Evolutionary conservation across 2,888 invertebrate genomes (phyloP), one percentile per base, ranked within the genome.

Genomic region (Chloroclystis v-ata): DNA sequence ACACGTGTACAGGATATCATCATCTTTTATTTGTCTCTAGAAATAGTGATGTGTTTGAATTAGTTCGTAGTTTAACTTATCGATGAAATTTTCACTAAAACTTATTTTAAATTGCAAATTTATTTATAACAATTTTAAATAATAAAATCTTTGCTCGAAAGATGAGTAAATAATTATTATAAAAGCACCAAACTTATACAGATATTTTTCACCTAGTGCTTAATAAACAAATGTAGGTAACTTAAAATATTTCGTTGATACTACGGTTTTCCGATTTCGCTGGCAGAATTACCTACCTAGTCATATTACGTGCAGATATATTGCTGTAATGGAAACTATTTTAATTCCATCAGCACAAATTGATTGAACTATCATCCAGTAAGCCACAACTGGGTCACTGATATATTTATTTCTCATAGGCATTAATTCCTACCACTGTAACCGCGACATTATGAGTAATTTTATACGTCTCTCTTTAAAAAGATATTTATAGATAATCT

Each of bases 1-100:
- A 44, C 57, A 54, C 69, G 59, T 61, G 50, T 54, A 63, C 72
- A 61, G 84, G 84, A 84, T 83, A 83, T 82, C 80, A 80, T 78
- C 80, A 74, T 80, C 78, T 81, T 78, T 46, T 50, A 46, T 50
- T 50, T 46, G 33, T 9, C 49, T 45, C 30, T 39, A 43, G 29
- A 9, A n/a, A 49, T 50, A 50, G 50, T 35, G 50, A 35, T 46
- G 50, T 46, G 33, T 6, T 33, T n/a, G n/a, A n/a, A n/a, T n/a
- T n/a, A n/a, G n/a, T 33, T 33, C 10, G 16, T n/a, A 10, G 5
- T 16, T 30, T n/a, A 11, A n/a, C 1, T 10, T 43, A 37, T 37
- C 32, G 32, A 33, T 33, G n/a, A 33, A 29, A 16, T 33, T 4
- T 16, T 2, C 26, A 26, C 9, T 6, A 9, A 16, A 16, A 33